Conservation (phyloP, 2,888 invertebrate species). For the Drosophila prostipennis region DNA sequence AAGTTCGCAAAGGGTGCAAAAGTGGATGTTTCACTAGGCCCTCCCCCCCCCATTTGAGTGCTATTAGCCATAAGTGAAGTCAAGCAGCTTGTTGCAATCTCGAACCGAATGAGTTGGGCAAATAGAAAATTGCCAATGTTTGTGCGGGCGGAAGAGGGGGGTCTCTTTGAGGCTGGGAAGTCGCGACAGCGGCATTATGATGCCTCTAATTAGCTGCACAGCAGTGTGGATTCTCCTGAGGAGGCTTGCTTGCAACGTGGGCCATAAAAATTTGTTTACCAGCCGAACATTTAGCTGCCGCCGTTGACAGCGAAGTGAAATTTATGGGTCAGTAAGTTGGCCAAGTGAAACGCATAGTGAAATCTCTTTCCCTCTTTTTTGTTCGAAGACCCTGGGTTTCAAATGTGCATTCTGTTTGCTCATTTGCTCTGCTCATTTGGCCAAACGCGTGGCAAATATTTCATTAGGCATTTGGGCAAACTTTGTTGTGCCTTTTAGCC, state of each 20-base stretch:
- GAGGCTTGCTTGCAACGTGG: slow-evolving; percentile 56
- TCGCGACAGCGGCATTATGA: slow-evolving; percentile 54
- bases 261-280: slow-evolving; percentile 71
- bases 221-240: slow-evolving; percentile 17
- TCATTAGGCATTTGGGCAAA: slow-evolving; percentile 70
- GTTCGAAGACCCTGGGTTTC: slow-evolving; percentile 14
- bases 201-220: slow-evolving; percentile 70
- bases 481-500: slow-evolving; percentile 65
- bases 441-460: slow-evolving; percentile 77
- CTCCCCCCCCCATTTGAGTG: slow-evolving; percentile 29
- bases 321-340: slow-evolving; percentile 78
- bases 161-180: slow-evolving; percentile 1
- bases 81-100: slow-evolving; percentile 71
- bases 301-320: slow-evolving; percentile 60
- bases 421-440: slow-evolving; percentile 63
- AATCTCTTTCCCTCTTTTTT: slow-evolving; percentile 15
- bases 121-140: slow-evolving; percentile 78
- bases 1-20: slow-evolving; percentile 51
- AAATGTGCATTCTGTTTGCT: slow-evolving; percentile 64
- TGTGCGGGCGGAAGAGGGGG: slow-evolving; percentile 19
- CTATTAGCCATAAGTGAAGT: slow-evolving; percentile 69
- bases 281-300: slow-evolving; percentile 58
- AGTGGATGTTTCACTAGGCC: slow-evolving; percentile 33
- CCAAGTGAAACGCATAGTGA: slow-evolving; percentile 55
- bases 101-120: slow-evolving; percentile 66